Evolutionary conservation across 2,113 vertebrate genomes (phyloP).

Genomic region (Myotis davidii): DNA sequence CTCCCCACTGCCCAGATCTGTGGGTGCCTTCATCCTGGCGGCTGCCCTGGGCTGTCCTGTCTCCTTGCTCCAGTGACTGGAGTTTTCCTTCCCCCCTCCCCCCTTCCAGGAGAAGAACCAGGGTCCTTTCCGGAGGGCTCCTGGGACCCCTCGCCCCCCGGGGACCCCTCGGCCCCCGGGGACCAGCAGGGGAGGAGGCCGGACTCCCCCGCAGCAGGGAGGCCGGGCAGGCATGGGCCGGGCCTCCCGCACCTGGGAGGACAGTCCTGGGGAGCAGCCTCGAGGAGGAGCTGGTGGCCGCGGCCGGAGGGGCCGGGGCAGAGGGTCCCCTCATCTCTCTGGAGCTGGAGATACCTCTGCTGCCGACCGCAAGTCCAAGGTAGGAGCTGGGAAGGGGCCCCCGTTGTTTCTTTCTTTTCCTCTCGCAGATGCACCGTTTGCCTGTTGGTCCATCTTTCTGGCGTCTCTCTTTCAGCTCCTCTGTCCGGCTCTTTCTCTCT

Average conservation of each 20-base stretch:
- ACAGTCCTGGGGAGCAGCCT: conserved; percentile 71
- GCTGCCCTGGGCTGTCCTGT: too few relatives aligned
- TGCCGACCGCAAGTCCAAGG: conserved; percentile 82
- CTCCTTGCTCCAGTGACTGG: not conserved
- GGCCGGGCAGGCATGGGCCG: conserved; percentile 58
- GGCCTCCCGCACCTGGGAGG: conserved; percentile 64
- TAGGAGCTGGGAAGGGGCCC: not conserved
- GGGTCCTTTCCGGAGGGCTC: conserved; percentile 84
- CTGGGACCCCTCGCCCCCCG: conserved; percentile 32
- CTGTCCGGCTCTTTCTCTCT: accelerated
- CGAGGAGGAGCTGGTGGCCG: conserved; percentile 64
- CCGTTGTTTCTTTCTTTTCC: accelerated
- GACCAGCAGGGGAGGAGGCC: conserved; percentile 25
- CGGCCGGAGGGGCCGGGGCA: conserved; percentile 61
- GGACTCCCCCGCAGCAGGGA: not conserved
- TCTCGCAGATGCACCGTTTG: accelerated
- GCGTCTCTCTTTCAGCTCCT: accelerated
- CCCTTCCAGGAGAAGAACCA: conserved; percentile 86
- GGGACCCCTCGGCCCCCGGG: conserved; percentile 52
- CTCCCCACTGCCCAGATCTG: not conserved
- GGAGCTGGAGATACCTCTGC: not conserved
- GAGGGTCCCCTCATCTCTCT: not conserved
- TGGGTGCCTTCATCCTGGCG: not conserved
- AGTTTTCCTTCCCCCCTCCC: accelerated
- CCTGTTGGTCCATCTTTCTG: accelerated